phyloP scores from a whole-genome alignment of 30 jellyfish, hydroid and myxozoan species.

The Chrysaora quinquecirrha region DNA sequence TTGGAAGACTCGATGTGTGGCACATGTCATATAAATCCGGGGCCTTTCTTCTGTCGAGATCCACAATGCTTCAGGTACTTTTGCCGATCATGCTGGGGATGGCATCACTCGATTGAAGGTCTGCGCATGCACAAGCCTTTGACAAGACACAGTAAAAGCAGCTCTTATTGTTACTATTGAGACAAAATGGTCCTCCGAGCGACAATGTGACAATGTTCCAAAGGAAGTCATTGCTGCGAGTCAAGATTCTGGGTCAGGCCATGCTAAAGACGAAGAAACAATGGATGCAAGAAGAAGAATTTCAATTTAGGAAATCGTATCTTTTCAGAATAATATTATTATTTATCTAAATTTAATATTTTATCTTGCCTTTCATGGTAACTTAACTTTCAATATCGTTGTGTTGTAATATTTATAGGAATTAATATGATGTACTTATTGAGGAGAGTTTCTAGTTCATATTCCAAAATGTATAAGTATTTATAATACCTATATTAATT shows the following conservation, averaged over 20 bases:
- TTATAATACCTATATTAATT: too few relatives aligned
- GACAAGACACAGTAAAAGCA: slow-evolving; percentile 93
- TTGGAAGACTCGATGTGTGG: slow-evolving; percentile 98
- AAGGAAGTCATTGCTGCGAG: too few relatives aligned
- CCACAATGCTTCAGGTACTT: slow-evolving; percentile 90
- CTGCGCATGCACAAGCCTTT: slow-evolving; percentile 89
- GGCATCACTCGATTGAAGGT: slow-evolving; percentile 92
- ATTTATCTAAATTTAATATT: too few relatives aligned
- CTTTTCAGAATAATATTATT: too few relatives aligned
- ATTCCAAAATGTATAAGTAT: too few relatives aligned
- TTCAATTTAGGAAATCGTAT: not conserved
- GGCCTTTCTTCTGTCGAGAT: slow-evolving; percentile 98
- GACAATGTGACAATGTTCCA: too few relatives aligned
- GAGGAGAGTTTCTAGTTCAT: too few relatives aligned
- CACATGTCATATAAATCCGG: slow-evolving; percentile 89
- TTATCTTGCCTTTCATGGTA: too few relatives aligned
- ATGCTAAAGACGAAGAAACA: slow-evolving; percentile 3
- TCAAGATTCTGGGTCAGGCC: too few relatives aligned
- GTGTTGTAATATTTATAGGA: not conserved
- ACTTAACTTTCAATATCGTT: not conserved
- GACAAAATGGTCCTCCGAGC: not conserved
- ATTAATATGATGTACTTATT: not conserved
- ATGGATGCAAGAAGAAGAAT: not conserved
- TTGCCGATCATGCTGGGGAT: slow-evolving; percentile 96
- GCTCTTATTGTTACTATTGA: slow-evolving; percentile 18